Conservation (phyloP, 2,113 vertebrate genomes). For the Eleginops maclovinus region DNA sequence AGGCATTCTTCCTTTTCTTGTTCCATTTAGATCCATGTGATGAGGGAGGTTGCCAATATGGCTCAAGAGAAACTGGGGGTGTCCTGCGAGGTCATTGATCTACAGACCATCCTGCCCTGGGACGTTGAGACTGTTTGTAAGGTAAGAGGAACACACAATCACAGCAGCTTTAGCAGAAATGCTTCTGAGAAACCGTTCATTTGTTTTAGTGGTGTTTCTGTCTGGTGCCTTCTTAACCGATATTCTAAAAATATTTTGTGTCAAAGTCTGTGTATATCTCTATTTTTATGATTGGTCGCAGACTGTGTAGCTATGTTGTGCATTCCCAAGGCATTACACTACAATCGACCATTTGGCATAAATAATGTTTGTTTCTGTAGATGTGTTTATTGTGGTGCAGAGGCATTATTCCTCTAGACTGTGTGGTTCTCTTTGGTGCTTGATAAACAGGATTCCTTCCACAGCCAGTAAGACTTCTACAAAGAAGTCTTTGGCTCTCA, state of each 20-base stretch:
- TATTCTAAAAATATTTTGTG: background rate
- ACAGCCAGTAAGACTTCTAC: slow-evolving; percentile 27
- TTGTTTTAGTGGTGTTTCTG: background rate
- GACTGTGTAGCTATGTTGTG: background rate
- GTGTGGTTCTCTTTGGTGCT: slow-evolving; percentile 36
- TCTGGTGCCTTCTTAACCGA: background rate
- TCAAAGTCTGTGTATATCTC: background rate
- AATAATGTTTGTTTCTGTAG: slow-evolving; percentile 11
- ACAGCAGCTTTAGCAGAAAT: background rate
- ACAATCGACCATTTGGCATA: background rate
- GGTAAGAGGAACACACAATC: slow-evolving; percentile 78
- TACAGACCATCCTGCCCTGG: slow-evolving; percentile 97
- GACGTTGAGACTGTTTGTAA: slow-evolving; percentile 95
- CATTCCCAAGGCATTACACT: background rate
- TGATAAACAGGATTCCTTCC: slow-evolving; percentile 58
- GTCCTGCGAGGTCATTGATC: slow-evolving; percentile 96
- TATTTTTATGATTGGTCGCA: background rate
- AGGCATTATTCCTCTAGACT: slow-evolving; percentile 31
- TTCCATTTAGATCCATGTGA: slow-evolving; percentile 90
- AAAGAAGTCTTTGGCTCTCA: slow-evolving; percentile 16
- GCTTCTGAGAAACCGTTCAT: background rate
- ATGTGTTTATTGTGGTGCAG: slow-evolving; percentile 36
- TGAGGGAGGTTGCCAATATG: slow-evolving; percentile 94
- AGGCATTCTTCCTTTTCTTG: background rate
- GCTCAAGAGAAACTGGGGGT: slow-evolving; percentile 97